Evolutionary conservation across 2,113 vertebrate species (phyloP).

Genomic region (Australoheros scitulus): DNA sequence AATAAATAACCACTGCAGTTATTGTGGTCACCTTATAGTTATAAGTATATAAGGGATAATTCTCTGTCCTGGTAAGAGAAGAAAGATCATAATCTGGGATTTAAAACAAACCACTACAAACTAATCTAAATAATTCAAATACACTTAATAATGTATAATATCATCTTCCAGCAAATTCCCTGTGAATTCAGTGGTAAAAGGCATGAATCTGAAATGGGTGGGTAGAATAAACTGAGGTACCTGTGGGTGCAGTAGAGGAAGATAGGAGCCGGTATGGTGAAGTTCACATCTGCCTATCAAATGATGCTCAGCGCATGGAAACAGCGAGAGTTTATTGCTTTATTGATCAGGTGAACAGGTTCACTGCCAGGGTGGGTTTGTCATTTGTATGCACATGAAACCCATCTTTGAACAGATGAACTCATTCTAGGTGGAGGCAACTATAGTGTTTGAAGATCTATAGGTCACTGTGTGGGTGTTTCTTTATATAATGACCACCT

Average conservation of each 20-base stretch:
- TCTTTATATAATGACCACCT: conserved; percentile 19
- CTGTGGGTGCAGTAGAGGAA: background rate
- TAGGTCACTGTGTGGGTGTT: fast-evolving
- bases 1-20: background rate
- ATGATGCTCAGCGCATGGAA: background rate
- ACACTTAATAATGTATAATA: background rate
- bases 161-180: background rate
- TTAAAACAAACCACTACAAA: background rate
- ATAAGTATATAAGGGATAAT: background rate
- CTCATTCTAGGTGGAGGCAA: background rate
- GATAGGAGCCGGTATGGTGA: background rate
- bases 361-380: background rate
- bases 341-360: background rate
- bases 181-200: conserved; percentile 39
- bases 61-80: background rate
- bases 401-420: background rate
- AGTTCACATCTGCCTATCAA: background rate
- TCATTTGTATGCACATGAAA: background rate
- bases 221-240: background rate
- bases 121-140: background rate
- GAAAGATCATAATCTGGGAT: background rate
- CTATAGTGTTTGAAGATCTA: background rate
- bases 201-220: background rate
- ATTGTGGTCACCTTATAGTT: background rate
- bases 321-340: background rate